Conservation (phyloP, 2,113 vertebrate genomes). For the Tringa solitaria region DNA sequence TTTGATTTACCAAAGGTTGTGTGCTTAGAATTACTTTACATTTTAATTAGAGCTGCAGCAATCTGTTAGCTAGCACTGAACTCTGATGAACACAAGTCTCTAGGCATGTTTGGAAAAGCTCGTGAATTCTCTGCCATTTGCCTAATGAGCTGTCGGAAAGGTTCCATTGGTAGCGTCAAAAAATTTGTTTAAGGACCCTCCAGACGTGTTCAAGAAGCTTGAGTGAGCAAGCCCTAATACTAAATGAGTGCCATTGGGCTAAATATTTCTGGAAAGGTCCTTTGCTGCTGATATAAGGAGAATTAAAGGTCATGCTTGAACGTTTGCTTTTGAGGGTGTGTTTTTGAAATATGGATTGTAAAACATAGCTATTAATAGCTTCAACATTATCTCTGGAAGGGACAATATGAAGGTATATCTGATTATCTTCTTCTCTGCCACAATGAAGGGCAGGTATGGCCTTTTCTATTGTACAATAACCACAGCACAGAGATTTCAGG, state of each 20-base stretch:
- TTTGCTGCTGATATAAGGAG: neutral
- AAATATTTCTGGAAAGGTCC: slow-evolving; percentile 11
- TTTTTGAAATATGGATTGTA: neutral
- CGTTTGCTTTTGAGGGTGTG: neutral
- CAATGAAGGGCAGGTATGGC: neutral
- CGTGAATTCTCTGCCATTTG: neutral
- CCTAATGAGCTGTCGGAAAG: slow-evolving; percentile 40
- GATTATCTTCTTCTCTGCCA: neutral
- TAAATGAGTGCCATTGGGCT: slow-evolving; percentile 5
- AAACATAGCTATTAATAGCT: neutral
- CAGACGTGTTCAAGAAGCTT: slow-evolving; percentile 8
- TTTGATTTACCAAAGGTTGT: slow-evolving; percentile 36
- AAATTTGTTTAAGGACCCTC: slow-evolving; percentile 30
- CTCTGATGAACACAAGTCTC: slow-evolving; percentile 2
- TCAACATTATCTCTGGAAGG: neutral
- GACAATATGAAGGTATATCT: neutral
- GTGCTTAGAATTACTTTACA: slow-evolving; percentile 16
- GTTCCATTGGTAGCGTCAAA: slow-evolving; percentile 14
- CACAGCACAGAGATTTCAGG: neutral
- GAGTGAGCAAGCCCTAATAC: neutral
- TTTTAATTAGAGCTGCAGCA: slow-evolving; percentile 57
- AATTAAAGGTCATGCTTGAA: slow-evolving; percentile 21
- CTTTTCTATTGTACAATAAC: neutral
- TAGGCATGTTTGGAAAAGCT: slow-evolving; percentile 33
- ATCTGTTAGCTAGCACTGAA: slow-evolving; percentile 41